phyloP scores from a whole-genome alignment of 2,113 vertebrate species.

The Sclerurus mexicanus region DNA sequence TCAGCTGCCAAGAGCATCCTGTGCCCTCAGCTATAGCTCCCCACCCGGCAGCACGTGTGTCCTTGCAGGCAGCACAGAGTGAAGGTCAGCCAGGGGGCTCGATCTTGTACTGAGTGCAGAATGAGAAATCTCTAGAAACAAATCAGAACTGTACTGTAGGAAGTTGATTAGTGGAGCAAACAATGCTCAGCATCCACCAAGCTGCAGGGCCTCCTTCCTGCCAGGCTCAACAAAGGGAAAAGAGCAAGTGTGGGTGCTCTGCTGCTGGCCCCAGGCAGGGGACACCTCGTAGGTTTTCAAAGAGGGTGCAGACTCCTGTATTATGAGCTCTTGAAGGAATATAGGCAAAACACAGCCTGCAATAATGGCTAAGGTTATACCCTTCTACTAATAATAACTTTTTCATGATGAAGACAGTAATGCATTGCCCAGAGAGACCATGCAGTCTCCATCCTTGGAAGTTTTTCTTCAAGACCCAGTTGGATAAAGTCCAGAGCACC shows the following conservation, averaged over 20 bases:
- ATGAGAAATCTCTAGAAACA: neutral
- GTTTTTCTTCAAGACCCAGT: neutral
- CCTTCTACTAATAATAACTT: neutral
- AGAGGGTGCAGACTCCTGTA: neutral
- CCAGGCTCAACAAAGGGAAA: neutral
- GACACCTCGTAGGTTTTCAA: neutral
- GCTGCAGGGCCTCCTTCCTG: neutral
- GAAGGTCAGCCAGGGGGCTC: neutral
- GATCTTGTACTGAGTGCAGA: neutral
- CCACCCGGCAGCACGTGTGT: fast-evolving
- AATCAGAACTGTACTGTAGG: neutral
- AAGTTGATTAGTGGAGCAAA: neutral
- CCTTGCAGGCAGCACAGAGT: neutral
- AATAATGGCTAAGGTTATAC: neutral
- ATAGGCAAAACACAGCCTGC: neutral
- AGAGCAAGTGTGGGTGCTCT: neutral
- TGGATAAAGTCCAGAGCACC: neutral
- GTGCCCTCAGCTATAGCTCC: neutral
- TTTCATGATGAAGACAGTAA: neutral
- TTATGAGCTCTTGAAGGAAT: neutral
- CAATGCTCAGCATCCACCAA: neutral
- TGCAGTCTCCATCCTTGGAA: neutral
- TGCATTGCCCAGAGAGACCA: fast-evolving
- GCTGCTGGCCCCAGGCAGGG: fast-evolving
- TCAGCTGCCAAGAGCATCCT: neutral